A percentile compares a stretch with the other conserved stretches of the same genome.
Conservation (phyloP, 2,113 vertebrate species). For the Cinclus cinclus region DNA sequence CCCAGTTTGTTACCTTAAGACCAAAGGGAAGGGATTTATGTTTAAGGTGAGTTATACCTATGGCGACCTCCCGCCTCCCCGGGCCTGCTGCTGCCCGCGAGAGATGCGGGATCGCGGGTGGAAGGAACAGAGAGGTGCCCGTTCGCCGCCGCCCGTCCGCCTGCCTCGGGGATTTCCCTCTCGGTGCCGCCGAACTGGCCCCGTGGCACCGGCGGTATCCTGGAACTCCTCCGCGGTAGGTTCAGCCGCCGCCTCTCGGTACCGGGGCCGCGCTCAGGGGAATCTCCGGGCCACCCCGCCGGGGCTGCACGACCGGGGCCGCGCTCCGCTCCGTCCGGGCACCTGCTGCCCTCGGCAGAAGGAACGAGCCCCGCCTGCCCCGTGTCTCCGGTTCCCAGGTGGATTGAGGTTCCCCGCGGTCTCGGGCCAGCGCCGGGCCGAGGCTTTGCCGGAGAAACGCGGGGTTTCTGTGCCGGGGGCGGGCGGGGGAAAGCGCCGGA, state of each 20-base stretch:
- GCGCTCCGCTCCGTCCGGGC: not conserved
- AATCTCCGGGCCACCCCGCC: not conserved
- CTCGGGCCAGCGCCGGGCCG: too few relatives aligned
- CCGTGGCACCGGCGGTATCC: not conserved
- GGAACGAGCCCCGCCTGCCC: not conserved
- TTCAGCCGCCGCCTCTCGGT: conserved; percentile 69
- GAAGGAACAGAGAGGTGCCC: not conserved
- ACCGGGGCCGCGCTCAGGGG: not conserved
- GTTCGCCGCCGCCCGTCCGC: not conserved
- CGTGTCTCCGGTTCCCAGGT: accelerated
- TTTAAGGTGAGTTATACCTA: not conserved
- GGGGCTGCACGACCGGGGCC: too few relatives aligned
- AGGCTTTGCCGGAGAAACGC: not conserved
- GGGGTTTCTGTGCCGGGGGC: not conserved
- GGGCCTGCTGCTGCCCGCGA: not conserved
- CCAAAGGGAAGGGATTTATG: not conserved
- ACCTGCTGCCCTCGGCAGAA: not conserved
- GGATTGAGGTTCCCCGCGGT: not conserved
- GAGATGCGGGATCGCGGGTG: not conserved
- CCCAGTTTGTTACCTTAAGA: not conserved
- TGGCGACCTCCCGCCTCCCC: not conserved
- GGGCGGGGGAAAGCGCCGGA: not conserved
- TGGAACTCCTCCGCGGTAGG: conserved; percentile 68
- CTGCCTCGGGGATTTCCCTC: not conserved
- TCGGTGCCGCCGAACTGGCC: not conserved